These are phyloP conservation scores for Chrysolina americana DNA, from an alignment of 2,888 invertebrate species.

Conservation along the genomic window DNA sequence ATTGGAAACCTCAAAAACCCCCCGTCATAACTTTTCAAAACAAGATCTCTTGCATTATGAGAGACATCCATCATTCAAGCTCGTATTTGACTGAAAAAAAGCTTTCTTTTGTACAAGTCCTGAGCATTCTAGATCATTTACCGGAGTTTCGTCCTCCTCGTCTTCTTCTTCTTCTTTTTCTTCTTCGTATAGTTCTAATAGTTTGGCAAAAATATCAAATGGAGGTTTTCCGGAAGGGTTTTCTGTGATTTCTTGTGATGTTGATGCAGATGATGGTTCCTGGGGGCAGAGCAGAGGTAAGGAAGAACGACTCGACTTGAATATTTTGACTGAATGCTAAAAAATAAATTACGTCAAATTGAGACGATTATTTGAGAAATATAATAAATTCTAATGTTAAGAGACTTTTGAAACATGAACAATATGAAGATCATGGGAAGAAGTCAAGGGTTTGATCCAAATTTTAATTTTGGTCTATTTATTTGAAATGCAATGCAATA, in stretches of 20 bases:
- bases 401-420: too few species aligned
- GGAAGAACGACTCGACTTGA: conserved; percentile 64
- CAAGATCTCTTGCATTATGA: too few species aligned
- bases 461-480: too few species aligned
- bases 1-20: too few species aligned
- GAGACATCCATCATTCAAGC: background rate
- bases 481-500: too few species aligned
- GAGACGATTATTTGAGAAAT: too few species aligned
- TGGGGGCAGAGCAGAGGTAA: conserved; percentile 65
- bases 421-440: too few species aligned
- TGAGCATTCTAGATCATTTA: conserved; percentile 3
- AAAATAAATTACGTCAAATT: conserved; percentile 39
- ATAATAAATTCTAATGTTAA: too few species aligned
- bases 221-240: conserved; percentile 56
- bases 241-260: conserved; percentile 50
- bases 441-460: too few species aligned
- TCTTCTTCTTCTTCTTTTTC: conserved; percentile 54
- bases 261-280: conserved; percentile 55
- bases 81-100: background rate
- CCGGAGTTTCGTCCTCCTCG: conserved; percentile 42
- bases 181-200: conserved; percentile 68
- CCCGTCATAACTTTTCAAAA: too few species aligned
- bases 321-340: conserved; percentile 65
- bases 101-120: background rate
- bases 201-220: conserved; percentile 68